Base-by-base conservation (phyloP, 2,888 invertebrate species). In the Arctia plantaginis region DNA sequence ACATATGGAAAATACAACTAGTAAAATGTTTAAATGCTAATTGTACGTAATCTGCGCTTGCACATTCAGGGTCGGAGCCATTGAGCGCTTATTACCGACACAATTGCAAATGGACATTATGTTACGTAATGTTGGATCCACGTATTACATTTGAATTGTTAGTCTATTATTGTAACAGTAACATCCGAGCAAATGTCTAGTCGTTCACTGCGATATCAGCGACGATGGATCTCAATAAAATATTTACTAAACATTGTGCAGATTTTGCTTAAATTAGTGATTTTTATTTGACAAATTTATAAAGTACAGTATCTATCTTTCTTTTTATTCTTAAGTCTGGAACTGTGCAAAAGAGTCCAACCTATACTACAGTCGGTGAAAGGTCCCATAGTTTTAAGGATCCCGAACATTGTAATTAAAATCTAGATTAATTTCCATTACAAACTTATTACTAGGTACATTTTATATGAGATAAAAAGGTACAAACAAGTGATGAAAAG, bases 51-150 rank as follows among this genome's bases (percentile, higher is more conserved):
- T 82, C 81, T 81, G 71, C 72, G 71, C 69, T 33, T 74, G 75
- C 70, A 27, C 33, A 75, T 12, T 84, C 86, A 86, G 80, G 86
- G 86, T 75, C 86, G 77, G 51, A 84, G 73, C 84, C 82, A 85
- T 86, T 86, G 87, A 83, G 82, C 66, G 75, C 74, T 82, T 64
- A 85, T 86, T 86, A 73, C 69, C 33, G 65, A 72, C 66, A 73
- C 74, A 85, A 86, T 86, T 85, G 85, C 83, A 78, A 86, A 86
- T 80, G 77, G 65, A 76, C 78, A 78, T 73, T 62, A 65, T 55
- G 67, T 77, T 71, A 77, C 70, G 66, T 70, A 72, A 77, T 70
- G 64, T 44, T 65, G 51, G 35, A 55, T 70, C 33, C 41, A 30
- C 64, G 69, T 70, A 47, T 44, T 69, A 72, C 33, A 72, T 66